A percentile compares a stretch with the other conserved stretches of the same genome.
Evolutionary conservation across 1,140 invertebrate genomes (phyloP).

Genomic region (Bombus waltoni): DNA sequence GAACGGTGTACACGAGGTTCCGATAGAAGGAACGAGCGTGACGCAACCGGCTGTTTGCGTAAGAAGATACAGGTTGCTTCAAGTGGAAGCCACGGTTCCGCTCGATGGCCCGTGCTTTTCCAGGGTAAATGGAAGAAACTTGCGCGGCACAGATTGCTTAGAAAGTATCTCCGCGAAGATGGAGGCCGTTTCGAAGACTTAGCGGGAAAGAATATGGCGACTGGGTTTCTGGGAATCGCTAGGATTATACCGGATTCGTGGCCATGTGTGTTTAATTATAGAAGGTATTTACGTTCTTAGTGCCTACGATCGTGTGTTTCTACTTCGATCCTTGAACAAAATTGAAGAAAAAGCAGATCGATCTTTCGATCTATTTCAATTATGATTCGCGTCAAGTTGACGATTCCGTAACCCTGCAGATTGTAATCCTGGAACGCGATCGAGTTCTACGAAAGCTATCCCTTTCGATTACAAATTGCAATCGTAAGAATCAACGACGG

Average conservation of each 20-base stretch:
- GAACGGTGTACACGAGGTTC: constrained; percentile 12
- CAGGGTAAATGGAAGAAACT: constrained; percentile 1
- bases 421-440: no score
- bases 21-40: constrained; percentile 49
- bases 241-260: not conserved
- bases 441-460: not conserved
- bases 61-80: constrained; percentile 50
- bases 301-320: not conserved
- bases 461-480: not conserved
- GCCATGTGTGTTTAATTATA: not conserved
- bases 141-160: no score
- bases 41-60: constrained; percentile 61
- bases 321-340: not conserved
- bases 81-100: constrained; percentile 7
- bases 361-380: not conserved
- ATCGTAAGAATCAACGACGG: not conserved
- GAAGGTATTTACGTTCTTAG: no score
- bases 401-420: not conserved
- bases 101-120: not conserved
- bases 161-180: not conserved
- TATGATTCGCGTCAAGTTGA: not conserved
- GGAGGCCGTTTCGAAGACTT: not conserved
- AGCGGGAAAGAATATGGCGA: not conserved
- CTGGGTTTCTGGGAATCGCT: not conserved
- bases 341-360: no score